These are phyloP conservation scores for Ommatoiulus sabulosus DNA, from an alignment of 2,888 invertebrate species.

Conservation along the genomic window DNA sequence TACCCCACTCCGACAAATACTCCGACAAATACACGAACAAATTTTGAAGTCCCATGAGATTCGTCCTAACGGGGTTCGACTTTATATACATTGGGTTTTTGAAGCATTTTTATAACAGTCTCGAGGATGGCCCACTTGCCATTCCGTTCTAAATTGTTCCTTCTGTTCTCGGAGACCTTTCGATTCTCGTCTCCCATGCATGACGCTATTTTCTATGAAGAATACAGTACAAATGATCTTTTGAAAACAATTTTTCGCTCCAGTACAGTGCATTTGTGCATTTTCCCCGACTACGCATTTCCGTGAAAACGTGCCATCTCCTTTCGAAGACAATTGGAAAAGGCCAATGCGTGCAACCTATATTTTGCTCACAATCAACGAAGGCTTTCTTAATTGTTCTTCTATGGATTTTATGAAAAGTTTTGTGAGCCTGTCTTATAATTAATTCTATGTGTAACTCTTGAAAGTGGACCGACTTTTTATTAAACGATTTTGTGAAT, in stretches of 20 bases:
- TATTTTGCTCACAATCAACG: neutral
- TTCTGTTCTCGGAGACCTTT: neutral
- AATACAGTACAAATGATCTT: neutral
- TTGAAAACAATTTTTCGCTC: slow-evolving; percentile 35
- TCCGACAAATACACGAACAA: too few species aligned
- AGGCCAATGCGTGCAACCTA: neutral
- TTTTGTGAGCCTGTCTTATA: neutral
- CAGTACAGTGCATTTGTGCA: neutral
- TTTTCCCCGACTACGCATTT: neutral
- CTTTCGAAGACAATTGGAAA: neutral
- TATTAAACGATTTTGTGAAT: neutral
- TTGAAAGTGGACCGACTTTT: neutral
- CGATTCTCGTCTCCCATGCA: neutral
- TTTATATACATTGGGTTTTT: too few species aligned
- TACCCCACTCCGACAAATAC: too few species aligned
- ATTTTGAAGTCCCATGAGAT: too few species aligned
- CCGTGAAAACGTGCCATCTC: neutral
- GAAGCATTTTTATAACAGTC: neutral
- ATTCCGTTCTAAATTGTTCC: neutral
- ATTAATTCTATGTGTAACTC: neutral
- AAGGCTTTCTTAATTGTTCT: neutral
- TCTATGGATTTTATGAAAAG: neutral
- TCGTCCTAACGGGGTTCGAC: too few species aligned
- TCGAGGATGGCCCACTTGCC: neutral
- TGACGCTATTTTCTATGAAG: neutral